phyloP scores from a whole-genome alignment of 2,797 vertebrate species.

The Pantherophis vulpinus region DNA sequence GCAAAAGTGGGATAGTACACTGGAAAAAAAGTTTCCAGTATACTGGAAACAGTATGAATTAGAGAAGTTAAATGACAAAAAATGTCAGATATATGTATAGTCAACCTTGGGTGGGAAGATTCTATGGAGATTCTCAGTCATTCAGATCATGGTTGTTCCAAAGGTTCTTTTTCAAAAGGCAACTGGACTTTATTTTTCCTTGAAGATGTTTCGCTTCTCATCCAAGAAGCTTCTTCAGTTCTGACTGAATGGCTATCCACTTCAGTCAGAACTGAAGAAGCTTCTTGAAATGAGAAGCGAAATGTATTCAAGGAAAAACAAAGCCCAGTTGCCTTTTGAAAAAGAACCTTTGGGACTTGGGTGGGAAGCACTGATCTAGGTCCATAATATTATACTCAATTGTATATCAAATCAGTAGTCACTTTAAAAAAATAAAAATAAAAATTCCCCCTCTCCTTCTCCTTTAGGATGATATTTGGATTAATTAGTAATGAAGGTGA shows the following conservation, averaged over 20 bases:
- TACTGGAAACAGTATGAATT: not conserved
- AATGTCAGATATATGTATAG: not conserved
- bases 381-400: slow-evolving; percentile 2
- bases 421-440: slow-evolving; percentile 13
- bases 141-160: not conserved
- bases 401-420: slow-evolving; percentile 30
- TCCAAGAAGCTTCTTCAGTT: too few species aligned
- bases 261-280: not conserved
- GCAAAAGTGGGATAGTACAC: not conserved
- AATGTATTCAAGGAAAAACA: not conserved
- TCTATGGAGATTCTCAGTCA: not conserved
- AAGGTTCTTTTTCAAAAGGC: not conserved
- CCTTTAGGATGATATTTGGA: slow-evolving; percentile 35
- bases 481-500: slow-evolving; percentile 28
- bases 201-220: too few species aligned
- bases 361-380: not conserved
- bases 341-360: not conserved
- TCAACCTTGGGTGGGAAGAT: not conserved
- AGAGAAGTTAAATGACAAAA: not conserved
- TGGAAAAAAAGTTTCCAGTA: not conserved
- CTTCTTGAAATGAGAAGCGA: not conserved
- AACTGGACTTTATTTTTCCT: not conserved
- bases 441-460: not conserved
- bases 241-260: too few species aligned
- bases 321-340: not conserved